Evolutionary conservation across 2,113 vertebrate species (phyloP), one percentile per base, ranked within the genome.

Genomic region (Malurus melanocephalus): DNA sequence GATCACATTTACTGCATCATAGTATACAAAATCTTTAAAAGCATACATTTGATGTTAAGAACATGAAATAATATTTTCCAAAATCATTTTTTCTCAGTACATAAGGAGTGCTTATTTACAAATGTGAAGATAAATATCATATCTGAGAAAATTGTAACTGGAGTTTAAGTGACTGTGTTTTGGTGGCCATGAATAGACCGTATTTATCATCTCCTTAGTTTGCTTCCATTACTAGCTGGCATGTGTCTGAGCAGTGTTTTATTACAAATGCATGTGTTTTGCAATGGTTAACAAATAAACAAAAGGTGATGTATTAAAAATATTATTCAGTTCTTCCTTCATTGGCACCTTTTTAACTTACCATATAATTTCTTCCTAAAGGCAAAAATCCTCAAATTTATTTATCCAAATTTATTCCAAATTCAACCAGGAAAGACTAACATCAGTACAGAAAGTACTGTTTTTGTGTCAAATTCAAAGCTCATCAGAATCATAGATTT

Each of bases 301-400:
- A 91, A 94, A 94, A 94, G 57, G 43, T 78, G 81, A 94, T 85
- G 86, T 76, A 80, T 89, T 88, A 88, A 72, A 79, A 95, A 89
- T 92, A 52, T 78, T 76, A 90, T 92, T 64, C 33, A 33, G 33
- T 33, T 33, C 33, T 33, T 33, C 33, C 33, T 33, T 33, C 33
- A 33, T 33, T 33, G 33, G 33, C 33, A 33, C 33, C 33, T 42
- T 53, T 20, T 64, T 51, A 69, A 33, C 5, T 78, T 85, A 33
- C 6, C 57, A 10, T n/a, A 3, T 57, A 51, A 56, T 62, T 72
- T 69, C 32, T 62, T 67, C 64, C 46, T 82, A 19, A 61, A 83
- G 38, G 27, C 1, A 11, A 89, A 90, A 90, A 10, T 12, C 9
- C 19, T 89, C 38, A 60, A 89, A 76, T 71, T 59, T 33, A 11